Percentiles rank a stretch among this genome's conserved stretches.
These are phyloP conservation scores for Etia nguti DNA, from an alignment of 2,113 vertebrate genomes.

Conservation along the genomic window DNA sequence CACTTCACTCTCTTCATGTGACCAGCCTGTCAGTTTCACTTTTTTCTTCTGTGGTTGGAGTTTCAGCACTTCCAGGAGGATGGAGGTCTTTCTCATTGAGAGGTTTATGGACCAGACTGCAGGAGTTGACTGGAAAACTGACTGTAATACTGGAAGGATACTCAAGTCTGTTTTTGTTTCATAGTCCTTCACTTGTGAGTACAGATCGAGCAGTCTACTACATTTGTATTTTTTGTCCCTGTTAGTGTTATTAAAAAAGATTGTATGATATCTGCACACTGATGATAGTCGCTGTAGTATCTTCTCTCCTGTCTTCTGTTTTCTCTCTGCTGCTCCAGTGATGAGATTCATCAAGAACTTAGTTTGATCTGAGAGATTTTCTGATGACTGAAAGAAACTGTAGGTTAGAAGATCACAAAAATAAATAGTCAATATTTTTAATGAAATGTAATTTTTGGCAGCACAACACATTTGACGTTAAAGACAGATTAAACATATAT, in stretches of 20 bases:
- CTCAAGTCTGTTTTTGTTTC: neutral
- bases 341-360: neutral
- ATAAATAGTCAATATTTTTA: no score
- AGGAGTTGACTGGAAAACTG: neutral
- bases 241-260: no score
- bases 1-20: no score
- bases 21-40: neutral
- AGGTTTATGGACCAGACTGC: neutral
- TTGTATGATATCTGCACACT: neutral
- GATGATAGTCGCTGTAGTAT: neutral
- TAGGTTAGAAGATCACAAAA: neutral
- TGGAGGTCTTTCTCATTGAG: neutral
- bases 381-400: neutral
- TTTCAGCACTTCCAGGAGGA: slow-evolving; percentile 9
- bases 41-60: neutral
- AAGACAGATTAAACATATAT: neutral
- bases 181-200: neutral
- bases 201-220: neutral
- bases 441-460: neutral
- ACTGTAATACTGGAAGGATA: neutral
- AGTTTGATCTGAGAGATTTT: neutral
- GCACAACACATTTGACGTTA: neutral
- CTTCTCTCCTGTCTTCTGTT: neutral
- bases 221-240: no score
- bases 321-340: neutral